These are phyloP conservation scores for Heliconius hermathena DNA, from an alignment of 1,140 invertebrate genomes.

Conservation along the genomic window DNA sequence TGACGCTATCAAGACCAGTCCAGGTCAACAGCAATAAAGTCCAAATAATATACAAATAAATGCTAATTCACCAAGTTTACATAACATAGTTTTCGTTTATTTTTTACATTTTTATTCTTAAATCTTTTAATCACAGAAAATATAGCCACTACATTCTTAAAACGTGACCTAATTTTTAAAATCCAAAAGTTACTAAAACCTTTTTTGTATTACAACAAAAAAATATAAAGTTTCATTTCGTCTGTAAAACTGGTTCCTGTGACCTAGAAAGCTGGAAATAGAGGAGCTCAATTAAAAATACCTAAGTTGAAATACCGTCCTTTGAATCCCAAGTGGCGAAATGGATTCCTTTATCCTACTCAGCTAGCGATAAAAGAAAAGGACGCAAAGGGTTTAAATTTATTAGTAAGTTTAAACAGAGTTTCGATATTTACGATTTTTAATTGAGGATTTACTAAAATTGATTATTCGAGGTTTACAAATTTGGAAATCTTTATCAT, in stretches of 20 bases:
- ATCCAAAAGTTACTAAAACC: neutral
- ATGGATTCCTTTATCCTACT: conserved; percentile 9
- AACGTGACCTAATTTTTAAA: neutral
- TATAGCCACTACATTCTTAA: too few relatives aligned
- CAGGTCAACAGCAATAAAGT: too few relatives aligned
- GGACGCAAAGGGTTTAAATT: neutral
- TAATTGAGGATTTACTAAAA: neutral
- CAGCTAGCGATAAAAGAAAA: neutral
- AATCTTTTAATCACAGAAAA: too few relatives aligned
- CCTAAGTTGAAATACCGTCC: conserved; percentile 8
- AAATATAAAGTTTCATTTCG: neutral
- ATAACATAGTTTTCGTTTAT: too few relatives aligned
- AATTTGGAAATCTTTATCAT: neutral
- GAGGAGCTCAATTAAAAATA: conserved; percentile 12
- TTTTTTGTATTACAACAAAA: conserved; percentile 1
- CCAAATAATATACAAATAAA: too few relatives aligned
- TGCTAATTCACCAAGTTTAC: too few relatives aligned
- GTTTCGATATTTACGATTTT: neutral
- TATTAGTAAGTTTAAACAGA: neutral
- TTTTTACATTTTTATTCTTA: too few relatives aligned
- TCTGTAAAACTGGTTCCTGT: neutral
- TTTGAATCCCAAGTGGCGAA: conserved; percentile 1
- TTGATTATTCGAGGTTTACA: neutral
- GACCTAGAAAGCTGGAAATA: conserved; percentile 10
- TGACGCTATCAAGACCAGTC: too few relatives aligned